Base-by-base conservation (phyloP, 1,140 invertebrate species). In the Chymomyza costata region DNA sequence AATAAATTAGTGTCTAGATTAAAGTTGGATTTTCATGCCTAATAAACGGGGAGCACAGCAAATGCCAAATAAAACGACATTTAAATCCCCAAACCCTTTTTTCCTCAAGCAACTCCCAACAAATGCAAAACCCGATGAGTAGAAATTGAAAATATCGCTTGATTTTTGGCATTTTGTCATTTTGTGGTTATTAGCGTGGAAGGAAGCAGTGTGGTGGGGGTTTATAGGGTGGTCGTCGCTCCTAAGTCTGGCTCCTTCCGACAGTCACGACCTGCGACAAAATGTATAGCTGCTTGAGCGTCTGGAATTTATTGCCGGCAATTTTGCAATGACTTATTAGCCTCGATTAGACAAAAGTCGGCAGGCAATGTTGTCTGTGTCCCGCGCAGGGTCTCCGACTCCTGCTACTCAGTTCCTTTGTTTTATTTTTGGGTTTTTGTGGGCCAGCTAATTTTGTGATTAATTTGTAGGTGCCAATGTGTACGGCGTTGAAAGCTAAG, bases 1-100 rank as follows among this genome's bases (percentile, higher is more conserved):
- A 76, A 82, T 82, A 82, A 70, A 82, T 82, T 71, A 65, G 63
- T 47, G 49, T 43, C 41, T 58, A 62, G 62, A 71, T 80, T 80
- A 71, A 67, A 64, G 41, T 66, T 52, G 60, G 66, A 61, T 69
- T 68, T 68, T 51, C 59, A 37, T 49, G 47, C 47, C 47, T 50
- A 50, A 40, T 50, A 50, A 25, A 38, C 35, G 21, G 39, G n/a
- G n/a, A n/a, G 38, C 37, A 21, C 32, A 34, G 11, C 32, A 14
- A 13, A 14, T 10, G 32, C 6, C 32, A 34, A 34, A 14, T 34
- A 5, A 28, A 5, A 10, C 10, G 5, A 28, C 5, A 34, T 14
- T 34, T 13, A 10, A 34, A 10, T 34, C 2, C 32, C 13, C n/a
- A n/a, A n/a, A n/a, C n/a, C n/a, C n/a, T n/a, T n/a, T n/a, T n/a